Conservation (phyloP, 2,888 invertebrate genomes). For the Trichogramma dendrolimi region DNA sequence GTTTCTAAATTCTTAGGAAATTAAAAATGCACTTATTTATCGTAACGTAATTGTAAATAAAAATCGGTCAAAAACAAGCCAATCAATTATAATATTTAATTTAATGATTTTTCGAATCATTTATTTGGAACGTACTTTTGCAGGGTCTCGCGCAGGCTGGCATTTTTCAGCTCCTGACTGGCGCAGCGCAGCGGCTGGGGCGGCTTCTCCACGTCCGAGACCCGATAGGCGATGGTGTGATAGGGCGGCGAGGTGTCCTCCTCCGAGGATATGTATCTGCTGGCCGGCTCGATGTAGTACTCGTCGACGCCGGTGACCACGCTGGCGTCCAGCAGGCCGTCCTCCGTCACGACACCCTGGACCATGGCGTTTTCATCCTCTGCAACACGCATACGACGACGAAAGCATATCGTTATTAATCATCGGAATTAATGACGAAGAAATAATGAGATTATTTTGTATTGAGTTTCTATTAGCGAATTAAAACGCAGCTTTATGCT, state of each 20-base stretch:
- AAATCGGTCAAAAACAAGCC: no score
- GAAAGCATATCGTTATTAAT: no score
- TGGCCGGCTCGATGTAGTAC: conserved; percentile 80
- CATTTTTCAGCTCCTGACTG: conserved; percentile 60
- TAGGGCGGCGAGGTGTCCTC: conserved; percentile 56
- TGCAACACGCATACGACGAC: conserved; percentile 51
- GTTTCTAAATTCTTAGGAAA: no score
- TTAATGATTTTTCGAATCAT: no score
- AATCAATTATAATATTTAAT: no score
- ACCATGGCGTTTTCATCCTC: conserved; percentile 79
- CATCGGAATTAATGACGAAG: no score
- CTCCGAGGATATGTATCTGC: conserved; percentile 59
- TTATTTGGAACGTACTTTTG: conserved; percentile 28
- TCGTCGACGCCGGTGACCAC: conserved; percentile 74
- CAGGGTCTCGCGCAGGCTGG: conserved; percentile 33
- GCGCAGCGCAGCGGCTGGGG: conserved; percentile 54
- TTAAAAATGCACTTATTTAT: no score
- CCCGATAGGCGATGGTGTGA: conserved; percentile 81
- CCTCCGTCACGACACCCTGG: conserved; percentile 79
- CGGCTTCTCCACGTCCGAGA: conserved; percentile 66
- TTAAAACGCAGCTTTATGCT: no score
- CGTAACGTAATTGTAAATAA: no score
- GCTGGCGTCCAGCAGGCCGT: conserved; percentile 86
- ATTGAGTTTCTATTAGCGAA: no score
- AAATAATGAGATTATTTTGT: no score